Percentiles rank a stretch among this genome's conserved stretches.
These are phyloP conservation scores for Aurelia aurita complex sp. Pacific DNA, from an alignment of 30 jellyfish, hydroid and myxozoan genomes.

Conservation along the genomic window DNA sequence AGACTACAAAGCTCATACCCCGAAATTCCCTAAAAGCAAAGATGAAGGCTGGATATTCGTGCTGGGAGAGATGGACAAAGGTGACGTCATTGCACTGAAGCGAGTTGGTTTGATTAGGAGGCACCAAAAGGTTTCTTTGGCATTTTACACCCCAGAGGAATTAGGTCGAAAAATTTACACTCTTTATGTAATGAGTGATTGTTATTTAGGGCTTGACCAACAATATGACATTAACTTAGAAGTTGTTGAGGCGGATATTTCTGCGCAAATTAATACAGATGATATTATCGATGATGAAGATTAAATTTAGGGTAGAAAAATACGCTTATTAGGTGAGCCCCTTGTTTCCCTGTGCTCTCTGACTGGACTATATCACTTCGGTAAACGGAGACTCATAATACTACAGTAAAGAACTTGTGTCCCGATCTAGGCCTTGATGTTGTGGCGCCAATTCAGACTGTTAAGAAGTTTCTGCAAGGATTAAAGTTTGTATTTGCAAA, in stretches of 20 bases:
- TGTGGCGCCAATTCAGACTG: no score
- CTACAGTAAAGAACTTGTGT: no score
- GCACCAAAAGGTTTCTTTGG: conserved; percentile 68
- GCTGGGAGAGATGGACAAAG: conserved; percentile 82
- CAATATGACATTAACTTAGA: conserved; percentile 86
- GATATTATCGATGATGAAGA: conserved; percentile 35
- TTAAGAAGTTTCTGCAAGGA: no score
- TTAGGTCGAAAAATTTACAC: conserved; percentile 72
- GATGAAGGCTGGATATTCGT: conserved; percentile 96
- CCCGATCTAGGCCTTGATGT: no score
- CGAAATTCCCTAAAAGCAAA: conserved; percentile 80
- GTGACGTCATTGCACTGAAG: conserved; percentile 84
- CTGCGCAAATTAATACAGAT: conserved; percentile 54
- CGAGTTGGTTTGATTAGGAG: conserved; percentile 71
- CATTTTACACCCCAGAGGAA: conserved; percentile 78
- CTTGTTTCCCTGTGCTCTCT: no score
- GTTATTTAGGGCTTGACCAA: conserved; percentile 93
- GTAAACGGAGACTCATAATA: no score
- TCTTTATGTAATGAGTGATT: conserved; percentile 86
- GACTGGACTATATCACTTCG: no score
- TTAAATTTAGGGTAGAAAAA: background rate
- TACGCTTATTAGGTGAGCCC: background rate
- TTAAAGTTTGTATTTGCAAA: no score
- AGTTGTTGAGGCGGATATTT: conserved; percentile 59
- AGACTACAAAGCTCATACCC: conserved; percentile 75